Conservation (phyloP, 2,113 vertebrate genomes). For the Campylomormyrus tamandua region DNA sequence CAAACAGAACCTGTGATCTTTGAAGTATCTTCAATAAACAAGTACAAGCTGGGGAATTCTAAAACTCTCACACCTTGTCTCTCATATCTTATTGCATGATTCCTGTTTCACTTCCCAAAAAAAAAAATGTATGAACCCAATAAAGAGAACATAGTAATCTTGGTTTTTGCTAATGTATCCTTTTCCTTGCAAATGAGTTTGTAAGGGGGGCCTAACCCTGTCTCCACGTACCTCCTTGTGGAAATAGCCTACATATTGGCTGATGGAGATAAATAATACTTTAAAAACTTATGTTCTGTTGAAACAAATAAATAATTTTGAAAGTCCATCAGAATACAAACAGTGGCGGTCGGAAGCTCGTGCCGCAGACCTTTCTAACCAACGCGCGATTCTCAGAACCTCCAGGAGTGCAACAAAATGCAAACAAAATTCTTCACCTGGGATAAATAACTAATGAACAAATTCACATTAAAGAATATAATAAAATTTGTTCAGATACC, state of each 20-base stretch:
- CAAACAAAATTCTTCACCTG: constrained; percentile 76
- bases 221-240: constrained; percentile 34
- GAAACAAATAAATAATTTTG: constrained; percentile 92
- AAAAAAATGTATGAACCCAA: constrained; percentile 35
- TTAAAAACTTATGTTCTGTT: constrained; percentile 71
- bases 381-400: constrained; percentile 68
- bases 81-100: constrained; percentile 83
- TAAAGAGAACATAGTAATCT: constrained; percentile 35
- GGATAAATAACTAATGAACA: constrained; percentile 85
- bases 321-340: constrained; percentile 83
- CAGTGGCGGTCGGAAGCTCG: constrained; percentile 68
- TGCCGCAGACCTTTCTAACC: constrained; percentile 69
- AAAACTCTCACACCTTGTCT: constrained; percentile 52
- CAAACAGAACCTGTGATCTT: constrained; percentile 66
- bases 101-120: constrained; percentile 58
- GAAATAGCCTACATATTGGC: constrained; percentile 69
- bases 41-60: constrained; percentile 49
- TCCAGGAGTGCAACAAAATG: constrained; percentile 90
- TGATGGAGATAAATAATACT: constrained; percentile 89
- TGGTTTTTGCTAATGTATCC: background rate
- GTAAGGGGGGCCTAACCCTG: background rate
- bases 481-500: constrained; percentile 93
- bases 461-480: constrained; percentile 87
- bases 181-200: constrained; percentile 1
- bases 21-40: constrained; percentile 66